A percentile compares a stretch with the other conserved stretches of the same genome.
phyloP scores from a whole-genome alignment of 1,140 invertebrate species.

The Carcinoscorpius rotundicauda region DNA sequence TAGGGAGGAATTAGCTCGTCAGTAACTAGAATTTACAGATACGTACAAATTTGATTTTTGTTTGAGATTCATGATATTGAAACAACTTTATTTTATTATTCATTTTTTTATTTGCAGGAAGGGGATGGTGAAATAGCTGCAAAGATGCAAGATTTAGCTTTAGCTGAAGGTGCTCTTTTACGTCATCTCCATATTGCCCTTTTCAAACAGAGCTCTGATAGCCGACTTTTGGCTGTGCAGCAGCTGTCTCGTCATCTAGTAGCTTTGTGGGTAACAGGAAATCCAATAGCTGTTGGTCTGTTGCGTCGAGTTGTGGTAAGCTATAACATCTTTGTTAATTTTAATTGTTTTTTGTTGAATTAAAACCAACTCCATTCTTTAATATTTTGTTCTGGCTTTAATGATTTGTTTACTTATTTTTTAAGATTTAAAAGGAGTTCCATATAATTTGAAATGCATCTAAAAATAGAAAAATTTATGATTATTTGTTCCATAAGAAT shows the following conservation, averaged over 20 bases:
- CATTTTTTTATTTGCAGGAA: slow-evolving; percentile 42
- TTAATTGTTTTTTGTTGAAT: not conserved
- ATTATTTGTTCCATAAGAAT: no score
- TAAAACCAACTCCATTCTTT: not conserved
- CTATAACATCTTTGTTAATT: slow-evolving; percentile 4
- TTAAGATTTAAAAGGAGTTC: not conserved
- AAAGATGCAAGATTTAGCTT: slow-evolving; percentile 88
- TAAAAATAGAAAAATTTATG: not conserved
- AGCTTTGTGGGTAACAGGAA: slow-evolving; percentile 91
- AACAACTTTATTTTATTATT: not conserved
- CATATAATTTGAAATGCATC: slow-evolving; percentile 23
- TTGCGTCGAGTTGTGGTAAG: slow-evolving; percentile 77
- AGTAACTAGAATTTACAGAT: slow-evolving; percentile 6
- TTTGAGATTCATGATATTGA: not conserved
- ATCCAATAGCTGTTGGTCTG: slow-evolving; percentile 78
- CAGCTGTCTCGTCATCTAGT: slow-evolving; percentile 94
- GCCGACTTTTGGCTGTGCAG: slow-evolving; percentile 58
- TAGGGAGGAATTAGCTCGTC: slow-evolving; percentile 2
- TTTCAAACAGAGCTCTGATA: slow-evolving; percentile 63
- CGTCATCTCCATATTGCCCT: slow-evolving; percentile 84
- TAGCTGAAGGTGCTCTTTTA: slow-evolving; percentile 93
- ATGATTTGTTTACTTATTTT: no score
- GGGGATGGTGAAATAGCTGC: slow-evolving; percentile 77
- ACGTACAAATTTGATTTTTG: not conserved
- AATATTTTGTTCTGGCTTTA: no score